phyloP scores from a whole-genome alignment of 2,113 vertebrate genomes.

The Anoplopoma fimbria region DNA sequence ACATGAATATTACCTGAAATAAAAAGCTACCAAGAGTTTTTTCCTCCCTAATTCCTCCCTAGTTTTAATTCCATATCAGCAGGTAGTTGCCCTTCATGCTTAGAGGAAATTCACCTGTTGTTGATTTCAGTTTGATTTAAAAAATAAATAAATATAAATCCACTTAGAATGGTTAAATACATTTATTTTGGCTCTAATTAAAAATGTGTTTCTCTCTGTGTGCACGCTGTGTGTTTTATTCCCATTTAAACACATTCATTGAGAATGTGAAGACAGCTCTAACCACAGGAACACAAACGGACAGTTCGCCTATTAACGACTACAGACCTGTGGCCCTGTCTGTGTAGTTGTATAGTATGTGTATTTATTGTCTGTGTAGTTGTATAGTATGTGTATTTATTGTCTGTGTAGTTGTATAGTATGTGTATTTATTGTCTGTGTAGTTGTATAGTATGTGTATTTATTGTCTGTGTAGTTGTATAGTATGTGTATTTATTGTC shows the following conservation, averaged over 20 bases:
- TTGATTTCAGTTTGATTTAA: background rate
- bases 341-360: too few relatives aligned
- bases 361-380: too few relatives aligned
- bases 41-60: too few relatives aligned
- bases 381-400: too few relatives aligned
- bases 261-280: background rate
- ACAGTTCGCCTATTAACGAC: too few relatives aligned
- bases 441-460: too few relatives aligned
- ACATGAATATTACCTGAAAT: background rate
- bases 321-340: too few relatives aligned
- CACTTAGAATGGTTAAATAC: background rate
- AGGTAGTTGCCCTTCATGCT: too few relatives aligned
- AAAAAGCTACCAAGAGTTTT: background rate
- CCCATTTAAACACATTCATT: background rate
- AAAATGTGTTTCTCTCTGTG: background rate
- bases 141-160: background rate
- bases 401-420: too few relatives aligned
- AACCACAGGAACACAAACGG: constrained; percentile 28
- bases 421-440: too few relatives aligned
- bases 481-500: too few relatives aligned
- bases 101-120: background rate
- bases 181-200: background rate
- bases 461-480: too few relatives aligned
- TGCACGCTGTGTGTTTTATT: background rate
- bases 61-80: background rate